A percentile compares a stretch with the other conserved stretches of the same genome.
Evolutionary conservation across 2,888 invertebrate species (phyloP).

Genomic region (Mellilla xanthometata): DNA sequence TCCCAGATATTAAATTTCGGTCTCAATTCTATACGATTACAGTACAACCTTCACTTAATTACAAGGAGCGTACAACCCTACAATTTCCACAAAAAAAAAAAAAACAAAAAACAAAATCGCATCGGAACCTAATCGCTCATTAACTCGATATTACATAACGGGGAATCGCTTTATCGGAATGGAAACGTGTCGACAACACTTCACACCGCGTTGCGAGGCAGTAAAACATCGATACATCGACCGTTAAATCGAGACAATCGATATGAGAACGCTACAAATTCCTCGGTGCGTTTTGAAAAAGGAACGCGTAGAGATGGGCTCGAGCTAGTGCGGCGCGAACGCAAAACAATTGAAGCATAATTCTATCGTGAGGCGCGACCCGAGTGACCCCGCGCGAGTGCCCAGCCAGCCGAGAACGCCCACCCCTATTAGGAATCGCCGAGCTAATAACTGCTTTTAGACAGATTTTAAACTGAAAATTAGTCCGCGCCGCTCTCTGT

Average conservation of each 20-base stretch:
- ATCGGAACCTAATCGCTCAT: conserved; percentile 20
- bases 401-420: conserved; percentile 45
- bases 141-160: conserved; percentile 29
- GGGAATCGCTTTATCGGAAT: conserved; percentile 39
- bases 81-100: conserved; percentile 27
- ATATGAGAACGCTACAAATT: conserved; percentile 40
- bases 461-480: conserved; percentile 41
- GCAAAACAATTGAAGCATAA: conserved; percentile 74
- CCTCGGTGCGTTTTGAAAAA: conserved; percentile 45
- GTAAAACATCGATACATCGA: conserved; percentile 54
- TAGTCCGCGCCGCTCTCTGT: conserved; percentile 18
- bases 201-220: conserved; percentile 58
- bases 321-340: conserved; percentile 43
- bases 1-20: conserved; percentile 56
- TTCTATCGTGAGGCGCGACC: conserved; percentile 56
- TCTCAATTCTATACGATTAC: conserved; percentile 59
- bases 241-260: conserved; percentile 48
- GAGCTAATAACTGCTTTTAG: conserved; percentile 49
- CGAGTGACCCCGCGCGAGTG: conserved; percentile 30
- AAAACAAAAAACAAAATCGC: conserved; percentile 6
- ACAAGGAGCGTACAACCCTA: conserved; percentile 40
- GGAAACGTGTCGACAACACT: conserved; percentile 55
- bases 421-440: conserved; percentile 54
- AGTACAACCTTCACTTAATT: conserved; percentile 63
- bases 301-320: conserved; percentile 34